Evolutionary conservation across 2,797 vertebrate genomes (phyloP).

Genomic region (Apogon talboti): DNA sequence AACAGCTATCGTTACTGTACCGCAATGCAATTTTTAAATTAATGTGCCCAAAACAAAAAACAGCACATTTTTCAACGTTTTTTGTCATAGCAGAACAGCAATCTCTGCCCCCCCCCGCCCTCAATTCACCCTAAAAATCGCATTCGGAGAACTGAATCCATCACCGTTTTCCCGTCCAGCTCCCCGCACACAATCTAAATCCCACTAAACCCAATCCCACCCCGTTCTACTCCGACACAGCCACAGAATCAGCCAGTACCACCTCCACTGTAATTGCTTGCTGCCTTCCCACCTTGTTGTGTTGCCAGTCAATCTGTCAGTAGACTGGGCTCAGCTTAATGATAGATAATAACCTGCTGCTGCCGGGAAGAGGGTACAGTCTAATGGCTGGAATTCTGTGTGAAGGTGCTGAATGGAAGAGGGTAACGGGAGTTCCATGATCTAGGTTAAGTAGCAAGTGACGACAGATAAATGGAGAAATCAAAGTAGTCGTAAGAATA

Average conservation of each 20-base stretch:
- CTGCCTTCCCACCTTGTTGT: slow-evolving; percentile 41
- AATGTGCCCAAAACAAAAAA: neutral
- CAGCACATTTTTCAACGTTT: neutral
- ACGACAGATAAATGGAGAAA: neutral
- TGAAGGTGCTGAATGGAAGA: slow-evolving; percentile 3
- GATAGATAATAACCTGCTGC: slow-evolving; percentile 57
- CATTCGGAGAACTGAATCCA: slow-evolving; percentile 41
- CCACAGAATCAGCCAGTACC: slow-evolving; percentile 25
- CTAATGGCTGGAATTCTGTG: slow-evolving; percentile 42
- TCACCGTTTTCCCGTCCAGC: slow-evolving; percentile 33
- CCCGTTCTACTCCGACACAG: slow-evolving; percentile 45
- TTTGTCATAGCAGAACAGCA: neutral
- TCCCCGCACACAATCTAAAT: slow-evolving; percentile 50
- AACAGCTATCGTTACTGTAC: too few species aligned
- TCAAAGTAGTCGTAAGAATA: neutral
- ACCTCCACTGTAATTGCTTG: slow-evolving; percentile 60
- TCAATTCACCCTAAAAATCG: slow-evolving; percentile 35
- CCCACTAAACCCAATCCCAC: slow-evolving; percentile 63
- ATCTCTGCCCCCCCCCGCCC: neutral
- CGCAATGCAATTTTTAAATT: too few species aligned
- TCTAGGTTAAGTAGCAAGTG: neutral
- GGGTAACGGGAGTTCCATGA: slow-evolving; percentile 1
- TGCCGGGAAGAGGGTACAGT: slow-evolving; percentile 4
- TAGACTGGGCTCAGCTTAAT: slow-evolving; percentile 50
- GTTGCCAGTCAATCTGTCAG: slow-evolving; percentile 44